Evolutionary conservation across 1,140 invertebrate species (phyloP).

Genomic region (Rhopalosiphum maidis): DNA sequence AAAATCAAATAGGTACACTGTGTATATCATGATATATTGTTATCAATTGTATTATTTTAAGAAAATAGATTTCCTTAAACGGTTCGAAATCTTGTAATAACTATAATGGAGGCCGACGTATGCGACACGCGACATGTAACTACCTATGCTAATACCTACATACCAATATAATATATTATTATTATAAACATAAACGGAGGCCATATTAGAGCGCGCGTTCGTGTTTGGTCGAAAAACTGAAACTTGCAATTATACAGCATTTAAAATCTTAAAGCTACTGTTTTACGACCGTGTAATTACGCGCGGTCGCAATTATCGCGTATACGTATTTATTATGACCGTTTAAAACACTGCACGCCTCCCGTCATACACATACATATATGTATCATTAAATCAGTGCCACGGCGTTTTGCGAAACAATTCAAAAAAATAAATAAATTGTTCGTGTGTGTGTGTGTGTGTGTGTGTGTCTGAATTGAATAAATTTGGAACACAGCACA

Average conservation of each 20-base stretch:
- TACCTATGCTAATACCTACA: neutral
- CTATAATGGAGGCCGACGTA: neutral
- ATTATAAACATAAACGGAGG: neutral
- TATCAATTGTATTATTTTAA: neutral
- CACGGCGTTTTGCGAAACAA: neutral
- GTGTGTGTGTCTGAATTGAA: neutral
- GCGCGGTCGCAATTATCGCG: neutral
- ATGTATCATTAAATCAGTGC: neutral
- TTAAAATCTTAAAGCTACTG: conserved; percentile 16
- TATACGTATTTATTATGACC: neutral
- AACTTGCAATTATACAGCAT: neutral
- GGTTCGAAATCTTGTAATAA: neutral
- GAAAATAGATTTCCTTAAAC: neutral
- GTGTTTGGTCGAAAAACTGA: conserved; percentile 5
- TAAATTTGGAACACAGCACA: neutral
- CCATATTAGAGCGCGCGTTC: neutral
- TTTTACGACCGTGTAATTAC: conserved; percentile 9
- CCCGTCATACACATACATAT: neutral
- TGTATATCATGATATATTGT: too few species aligned
- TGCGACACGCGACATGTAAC: neutral
- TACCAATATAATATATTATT: neutral
- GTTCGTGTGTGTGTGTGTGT: neutral
- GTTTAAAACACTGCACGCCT: neutral
- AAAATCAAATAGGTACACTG: too few species aligned
- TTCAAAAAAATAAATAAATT: neutral